Conservation (phyloP, 2,113 vertebrate genomes). For the Osmerus eperlanus region DNA sequence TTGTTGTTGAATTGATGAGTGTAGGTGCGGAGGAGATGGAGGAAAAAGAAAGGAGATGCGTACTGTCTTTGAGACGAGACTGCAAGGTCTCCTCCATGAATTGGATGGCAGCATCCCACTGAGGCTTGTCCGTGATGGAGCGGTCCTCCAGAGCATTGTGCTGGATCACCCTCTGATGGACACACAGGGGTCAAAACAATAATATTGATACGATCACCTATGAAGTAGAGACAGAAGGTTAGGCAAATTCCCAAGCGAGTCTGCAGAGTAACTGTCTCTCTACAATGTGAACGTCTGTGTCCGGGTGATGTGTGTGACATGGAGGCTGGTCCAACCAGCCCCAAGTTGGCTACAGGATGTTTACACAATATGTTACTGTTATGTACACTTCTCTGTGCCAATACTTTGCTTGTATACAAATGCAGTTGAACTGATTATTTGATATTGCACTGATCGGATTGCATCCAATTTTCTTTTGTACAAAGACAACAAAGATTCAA, state of each 20-base stretch:
- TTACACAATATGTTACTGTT: not conserved
- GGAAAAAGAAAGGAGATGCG: slow-evolving; percentile 43
- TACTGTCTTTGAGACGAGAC: slow-evolving; percentile 93
- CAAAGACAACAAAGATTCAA: too few relatives aligned
- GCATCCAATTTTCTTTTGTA: too few relatives aligned
- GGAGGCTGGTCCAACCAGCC: too few relatives aligned
- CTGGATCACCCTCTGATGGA: slow-evolving; percentile 89
- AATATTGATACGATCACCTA: slow-evolving; percentile 4
- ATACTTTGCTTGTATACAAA: too few relatives aligned
- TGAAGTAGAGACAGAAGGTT: not conserved
- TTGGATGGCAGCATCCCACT: slow-evolving; percentile 98
- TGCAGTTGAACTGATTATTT: too few relatives aligned
- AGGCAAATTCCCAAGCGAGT: too few relatives aligned
- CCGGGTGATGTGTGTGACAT: not conserved
- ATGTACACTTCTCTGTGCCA: not conserved
- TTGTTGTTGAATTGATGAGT: too few relatives aligned
- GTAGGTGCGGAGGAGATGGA: not conserved
- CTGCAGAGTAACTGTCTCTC: not conserved
- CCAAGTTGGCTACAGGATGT: too few relatives aligned
- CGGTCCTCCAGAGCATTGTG: slow-evolving; percentile 98
- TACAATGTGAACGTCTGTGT: not conserved
- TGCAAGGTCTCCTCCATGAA: slow-evolving; percentile 98
- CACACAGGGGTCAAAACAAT: not conserved
- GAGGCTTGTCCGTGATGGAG: slow-evolving; percentile 95
- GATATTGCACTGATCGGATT: too few relatives aligned